Evolutionary conservation across 2,888 invertebrate genomes (phyloP), one percentile per base, ranked within the genome.

Genomic region (Anthrax anthrax): DNA sequence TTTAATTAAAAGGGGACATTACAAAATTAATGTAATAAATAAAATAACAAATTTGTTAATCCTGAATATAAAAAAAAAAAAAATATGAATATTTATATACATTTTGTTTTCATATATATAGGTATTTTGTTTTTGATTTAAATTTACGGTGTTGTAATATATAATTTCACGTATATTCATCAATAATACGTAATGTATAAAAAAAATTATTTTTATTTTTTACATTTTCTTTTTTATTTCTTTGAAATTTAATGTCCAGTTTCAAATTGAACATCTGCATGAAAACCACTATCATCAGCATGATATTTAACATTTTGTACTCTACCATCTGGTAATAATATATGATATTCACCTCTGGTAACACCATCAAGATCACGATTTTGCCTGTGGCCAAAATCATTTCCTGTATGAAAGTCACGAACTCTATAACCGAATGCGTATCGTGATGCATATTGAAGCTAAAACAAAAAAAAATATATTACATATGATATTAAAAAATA

Each of bases 311-410:
- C 86, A 55, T 78, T 78, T 68, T 87, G 86, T 59, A 82, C 70
- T 52, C 85, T 73, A 29, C 86, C 87, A 65, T 87, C 86, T 2
- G 87, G 87, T 38, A 87, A 67, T 12, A 81, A 70, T 4, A 86
- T 84, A 57, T 84, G 82, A 69, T 87, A 87, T 51, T 77, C 76
- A 14, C 87, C 86, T 55, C 76, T 77, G 40, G 73, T 74, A 51
- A 78, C 75, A 13, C 81, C 83, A 50, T 76, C 74, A 53, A 78
- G 75, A 54, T 76, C 73, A 54, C 74, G 73, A 39, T 75, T 73
- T 65, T 87, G 85, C 50, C 77, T 76, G 62, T 87, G 86, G 10
- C 85, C 84, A 61, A 80, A 87, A 61, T 84, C 80, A 59, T 81
- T 84, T 43, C 82, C 82, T 50, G 76, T 75, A 55, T 79, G 70